Evolutionary conservation across 2,113 vertebrate genomes (phyloP).

Genomic region (Beaufortia kweichowensis): DNA sequence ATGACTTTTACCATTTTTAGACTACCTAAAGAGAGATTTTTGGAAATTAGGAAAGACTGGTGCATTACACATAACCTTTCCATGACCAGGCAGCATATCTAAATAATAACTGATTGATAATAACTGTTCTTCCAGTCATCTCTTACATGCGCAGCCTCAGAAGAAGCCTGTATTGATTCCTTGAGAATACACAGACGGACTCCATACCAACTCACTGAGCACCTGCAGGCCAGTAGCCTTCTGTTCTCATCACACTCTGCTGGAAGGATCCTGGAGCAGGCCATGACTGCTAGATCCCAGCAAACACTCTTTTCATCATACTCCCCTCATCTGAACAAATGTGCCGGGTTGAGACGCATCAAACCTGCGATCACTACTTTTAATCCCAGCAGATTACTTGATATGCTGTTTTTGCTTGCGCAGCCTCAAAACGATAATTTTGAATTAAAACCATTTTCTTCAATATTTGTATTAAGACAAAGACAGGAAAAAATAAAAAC

Average conservation of each 20-base stretch:
- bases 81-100: too few relatives aligned
- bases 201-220: conserved; percentile 59
- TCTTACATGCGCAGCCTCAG: conserved; percentile 47
- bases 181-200: conserved; percentile 58
- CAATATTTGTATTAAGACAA: conserved; percentile 42
- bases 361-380: neutral
- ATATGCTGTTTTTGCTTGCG: conserved; percentile 5
- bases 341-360: neutral
- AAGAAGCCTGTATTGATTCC: conserved; percentile 44
- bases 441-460: conserved; percentile 38
- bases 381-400: conserved; percentile 31
- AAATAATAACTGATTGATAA: too few relatives aligned
- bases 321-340: neutral
- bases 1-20: neutral
- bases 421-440: conserved; percentile 37
- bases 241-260: conserved; percentile 27
- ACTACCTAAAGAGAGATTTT: too few relatives aligned
- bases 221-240: conserved; percentile 54
- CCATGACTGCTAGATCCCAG: conserved; percentile 36
- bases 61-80: too few relatives aligned
- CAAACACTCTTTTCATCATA: neutral
- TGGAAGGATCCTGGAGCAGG: conserved; percentile 34
- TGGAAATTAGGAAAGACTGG: too few relatives aligned
- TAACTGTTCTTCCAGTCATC: neutral
- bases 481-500: conserved; percentile 12